Base-by-base conservation (phyloP, 1,140 invertebrate species). In the Plodia interpunctella region DNA sequence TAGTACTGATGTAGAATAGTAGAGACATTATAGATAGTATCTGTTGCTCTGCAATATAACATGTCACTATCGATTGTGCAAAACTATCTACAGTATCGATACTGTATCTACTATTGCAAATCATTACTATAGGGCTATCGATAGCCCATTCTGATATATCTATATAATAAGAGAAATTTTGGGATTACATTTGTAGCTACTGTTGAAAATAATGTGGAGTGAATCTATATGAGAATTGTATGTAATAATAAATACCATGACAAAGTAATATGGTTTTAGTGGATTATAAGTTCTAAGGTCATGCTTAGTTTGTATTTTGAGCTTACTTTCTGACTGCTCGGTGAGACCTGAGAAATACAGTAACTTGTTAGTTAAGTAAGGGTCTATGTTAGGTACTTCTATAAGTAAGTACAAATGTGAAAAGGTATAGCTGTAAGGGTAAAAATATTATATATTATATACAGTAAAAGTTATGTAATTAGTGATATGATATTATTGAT, bases 311-410 rank as follows among this genome's bases (percentile, higher is more conserved):
- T 60, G 68, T 63, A 65, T 51, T 60, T 59, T n/a, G 55, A 68
- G 71, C 85, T 88, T 88, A 88, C 85, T 88, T 84, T 88, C 85
- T 59, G 85, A 86, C 81, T 81, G 76, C 80, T 72, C 72, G 67
- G 85, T 88, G 75, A 88, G 85, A 88, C 85, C 85, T 88, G 85
- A 78, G 82, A 68, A 88, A 84, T 78, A 88, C 72, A 85, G 73
- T 62, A 78, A 72, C n/a, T n/a, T n/a, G 57, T 62, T 68, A 49
- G 50, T 51, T 19, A 56, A 15, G 28, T 38, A 55, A 44, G 32
- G 32, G 56, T 28, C 8, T 38, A 38, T 9, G 13, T 38, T 2
- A 38, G 35, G 35, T 38, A 38, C 11, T 38, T 11, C 8, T 38
- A 38, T 11, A 11, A 13, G 5, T 38, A 11, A 11, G 2, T 38